Evolutionary conservation across 2,888 invertebrate species (phyloP).

Genomic region (Lycophotia porphyrea): DNA sequence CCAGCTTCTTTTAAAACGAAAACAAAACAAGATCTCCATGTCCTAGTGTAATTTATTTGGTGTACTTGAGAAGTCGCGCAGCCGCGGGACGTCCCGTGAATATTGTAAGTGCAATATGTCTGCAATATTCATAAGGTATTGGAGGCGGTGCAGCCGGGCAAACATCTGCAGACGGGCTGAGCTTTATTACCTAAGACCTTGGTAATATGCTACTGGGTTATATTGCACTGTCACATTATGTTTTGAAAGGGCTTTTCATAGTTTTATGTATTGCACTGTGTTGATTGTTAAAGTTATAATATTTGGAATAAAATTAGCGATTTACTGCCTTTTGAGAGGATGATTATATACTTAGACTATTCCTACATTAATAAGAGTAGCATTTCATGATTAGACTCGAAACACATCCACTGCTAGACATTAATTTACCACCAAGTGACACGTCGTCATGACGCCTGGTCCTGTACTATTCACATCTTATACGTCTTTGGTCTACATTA

Average conservation of each 20-base stretch:
- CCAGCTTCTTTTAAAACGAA: background rate
- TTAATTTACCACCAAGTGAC: background rate
- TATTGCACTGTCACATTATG: constrained; percentile 5
- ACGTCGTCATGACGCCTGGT: background rate
- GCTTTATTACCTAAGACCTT: constrained; percentile 41
- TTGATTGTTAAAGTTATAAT: background rate
- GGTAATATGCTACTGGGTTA: background rate
- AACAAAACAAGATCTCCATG: constrained; percentile 19
- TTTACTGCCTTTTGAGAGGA: background rate
- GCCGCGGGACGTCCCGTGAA: constrained; percentile 31
- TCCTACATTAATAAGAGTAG: background rate
- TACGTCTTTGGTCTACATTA: background rate
- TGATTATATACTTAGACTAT: background rate
- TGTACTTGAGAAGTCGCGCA: constrained; percentile 17
- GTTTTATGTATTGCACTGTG: background rate
- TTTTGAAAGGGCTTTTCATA: constrained; percentile 3
- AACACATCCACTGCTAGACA: background rate
- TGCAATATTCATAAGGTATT: constrained; percentile 42
- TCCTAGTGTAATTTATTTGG: constrained; percentile 39
- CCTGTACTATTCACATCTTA: background rate
- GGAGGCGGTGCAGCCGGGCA: constrained; percentile 42
- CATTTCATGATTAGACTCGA: background rate
- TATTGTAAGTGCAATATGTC: constrained; percentile 52
- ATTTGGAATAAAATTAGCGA: background rate
- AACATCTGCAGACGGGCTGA: constrained; percentile 9